Base-by-base conservation (phyloP, 1,140 invertebrate species). In the Pteromalus puparum region DNA sequence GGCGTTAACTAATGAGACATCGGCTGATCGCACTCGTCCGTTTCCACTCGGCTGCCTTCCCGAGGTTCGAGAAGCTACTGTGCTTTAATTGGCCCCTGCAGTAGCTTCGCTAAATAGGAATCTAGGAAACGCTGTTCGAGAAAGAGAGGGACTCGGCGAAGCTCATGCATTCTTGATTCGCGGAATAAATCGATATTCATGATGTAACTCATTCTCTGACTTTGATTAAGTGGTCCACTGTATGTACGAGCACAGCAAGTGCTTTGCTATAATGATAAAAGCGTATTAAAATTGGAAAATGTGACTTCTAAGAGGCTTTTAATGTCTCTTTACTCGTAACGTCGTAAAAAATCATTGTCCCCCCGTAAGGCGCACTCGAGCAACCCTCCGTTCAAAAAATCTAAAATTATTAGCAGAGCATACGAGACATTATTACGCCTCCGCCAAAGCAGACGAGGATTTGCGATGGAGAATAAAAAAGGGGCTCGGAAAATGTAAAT, bases 401-500 rank as follows among this genome's bases (percentile, higher is more conserved):
- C 77, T 2, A 81, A 72, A 81, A 81, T 81, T 81, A 81, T 81
- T 81, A 72, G 30, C 38, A 10, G 70, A 26, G 61, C 61, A 42
- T 76, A 48, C 21, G 42, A 24, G 74, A 48, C 21, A 18, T 76
- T 48, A 48, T 28, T 48, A 76, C 21, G 18, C 15, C 6, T 12
- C 1, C 30, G 21, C 1, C 18, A 3, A 3, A 13, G 30, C 26
- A 26, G 75, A 30, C 21, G n/a, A 30, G 48, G 61, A 78, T 77
- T 75, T 42, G 73, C 28, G 74, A 53, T 18, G 53, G 0, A n/a
- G 2, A 28, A 61, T 24, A 34, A 30, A 61, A 65, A 26, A 34
- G 53, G 67, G 53, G 53, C 53, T 61, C 26, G 46, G 42, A 70
- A 79, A 82, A 86, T 86, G 75, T 85, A 86, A 85, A 85, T 85